Evolutionary conservation across 2,113 vertebrate species (phyloP).

Genomic region (Microtus ochrogaster): DNA sequence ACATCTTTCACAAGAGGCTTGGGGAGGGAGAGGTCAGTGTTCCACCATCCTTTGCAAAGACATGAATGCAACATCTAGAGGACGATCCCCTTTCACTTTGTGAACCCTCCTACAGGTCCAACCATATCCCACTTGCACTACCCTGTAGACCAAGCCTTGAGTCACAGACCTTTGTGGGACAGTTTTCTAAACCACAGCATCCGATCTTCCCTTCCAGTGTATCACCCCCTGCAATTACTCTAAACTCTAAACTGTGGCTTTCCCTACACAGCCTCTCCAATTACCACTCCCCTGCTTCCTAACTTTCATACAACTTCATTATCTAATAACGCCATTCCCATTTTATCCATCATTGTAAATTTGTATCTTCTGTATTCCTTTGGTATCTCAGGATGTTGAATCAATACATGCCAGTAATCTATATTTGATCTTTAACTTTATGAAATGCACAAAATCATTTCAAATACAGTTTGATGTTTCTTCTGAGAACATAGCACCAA

Average conservation of each 20-base stretch:
- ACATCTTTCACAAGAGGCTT: not conserved
- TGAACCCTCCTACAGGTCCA: not conserved
- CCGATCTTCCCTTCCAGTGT: not conserved
- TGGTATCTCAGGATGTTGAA: not conserved
- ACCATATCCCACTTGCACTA: not conserved
- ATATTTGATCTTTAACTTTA: slow-evolving; percentile 36
- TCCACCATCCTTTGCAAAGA: not conserved
- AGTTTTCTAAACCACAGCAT: not conserved
- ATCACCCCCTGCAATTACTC: not conserved
- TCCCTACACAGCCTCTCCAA: not conserved
- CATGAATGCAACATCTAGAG: not conserved
- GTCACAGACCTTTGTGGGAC: not conserved
- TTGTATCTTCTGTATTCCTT: not conserved
- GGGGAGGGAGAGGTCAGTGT: not conserved
- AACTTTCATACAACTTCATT: slow-evolving; percentile 33
- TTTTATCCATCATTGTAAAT: not conserved
- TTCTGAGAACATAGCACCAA: not conserved
- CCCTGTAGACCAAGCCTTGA: not conserved
- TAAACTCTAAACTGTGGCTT: slow-evolving; percentile 32
- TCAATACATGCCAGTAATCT: not conserved
- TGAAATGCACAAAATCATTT: slow-evolving; percentile 51
- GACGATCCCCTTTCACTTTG: not conserved
- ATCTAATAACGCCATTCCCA: not conserved
- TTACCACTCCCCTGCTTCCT: not conserved
- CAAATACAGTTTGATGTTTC: slow-evolving; percentile 4